Evolutionary conservation across 2,888 invertebrate genomes (phyloP), one percentile per base, ranked within the genome.

Genomic region (Synanthedon myopaeformis): DNA sequence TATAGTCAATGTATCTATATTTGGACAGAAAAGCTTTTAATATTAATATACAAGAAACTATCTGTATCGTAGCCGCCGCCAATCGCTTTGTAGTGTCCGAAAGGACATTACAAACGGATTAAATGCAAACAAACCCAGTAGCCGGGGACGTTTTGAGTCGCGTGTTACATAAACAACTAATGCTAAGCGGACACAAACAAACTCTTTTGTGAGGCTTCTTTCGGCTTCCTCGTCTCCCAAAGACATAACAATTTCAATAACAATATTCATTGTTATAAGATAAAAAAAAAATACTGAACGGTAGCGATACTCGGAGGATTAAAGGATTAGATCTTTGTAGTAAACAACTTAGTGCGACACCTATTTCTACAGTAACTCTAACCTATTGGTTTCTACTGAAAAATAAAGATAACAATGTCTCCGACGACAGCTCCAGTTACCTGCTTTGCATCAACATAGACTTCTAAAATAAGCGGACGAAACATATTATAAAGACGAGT

Each of bases 61-160:
- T 58, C 56, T 59, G 55, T 55, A 58, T 59, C 58, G 64, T 56
- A 65, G 53, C 63, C 64, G 66, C 65, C 65, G 65, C 65, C 62
- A 58, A 58, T 58, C 60, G 58, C 63, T 70, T 70, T 69, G 68
- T 69, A 64, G 76, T 69, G 62, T 67, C 64, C 76, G 73, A 77
- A 76, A 76, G 70, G 74, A 68, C 68, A 77, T 76, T 71, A 80
- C 78, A 82, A 79, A 81, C 75, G 78, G 85, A 86, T 86, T 86
- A 85, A 79, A 78, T 67, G 74, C 77, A 80, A 84, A 83, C 83
- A 83, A 70, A 72, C 70, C 70, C 72, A 66, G 65, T 73, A 75
- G 81, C 80, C 74, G 69, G 69, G 64, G 76, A 72, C 23, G 74
- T 70, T 74, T 75, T 54, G 55, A 51, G 51, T 50, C 49, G 41